A percentile compares a stretch with the other conserved stretches of the same genome.
Conservation (phyloP, 1,140 invertebrate genomes). For the Zaprionus nigranus region DNA sequence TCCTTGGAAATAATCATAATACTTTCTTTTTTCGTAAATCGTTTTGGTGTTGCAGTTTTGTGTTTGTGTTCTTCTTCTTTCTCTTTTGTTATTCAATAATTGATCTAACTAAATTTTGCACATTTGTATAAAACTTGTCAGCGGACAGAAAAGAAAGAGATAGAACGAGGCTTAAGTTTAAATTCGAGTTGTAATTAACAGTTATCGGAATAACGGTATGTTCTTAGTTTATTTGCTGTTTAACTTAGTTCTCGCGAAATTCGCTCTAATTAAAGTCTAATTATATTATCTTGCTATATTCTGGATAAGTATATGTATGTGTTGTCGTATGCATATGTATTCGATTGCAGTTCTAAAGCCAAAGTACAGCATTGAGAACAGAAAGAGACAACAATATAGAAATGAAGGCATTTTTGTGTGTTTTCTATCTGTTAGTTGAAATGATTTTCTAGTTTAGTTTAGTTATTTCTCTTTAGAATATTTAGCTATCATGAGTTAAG, state of each 20-base stretch:
- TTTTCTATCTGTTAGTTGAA: not conserved
- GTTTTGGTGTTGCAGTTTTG: conserved; percentile 7
- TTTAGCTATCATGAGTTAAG: conserved; percentile 19
- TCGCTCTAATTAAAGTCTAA: conserved; percentile 44
- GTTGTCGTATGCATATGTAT: conserved; percentile 16
- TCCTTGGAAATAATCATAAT: too few relatives aligned
- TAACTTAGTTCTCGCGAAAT: conserved; percentile 7
- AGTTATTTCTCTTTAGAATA: conserved; percentile 9
- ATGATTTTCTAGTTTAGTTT: not conserved
- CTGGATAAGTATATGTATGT: conserved; percentile 16
- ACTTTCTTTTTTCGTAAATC: not conserved
- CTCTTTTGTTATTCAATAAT: conserved; percentile 25
- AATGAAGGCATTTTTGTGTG: conserved; percentile 39
- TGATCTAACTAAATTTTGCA: conserved; percentile 48
- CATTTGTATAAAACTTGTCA: conserved; percentile 25
- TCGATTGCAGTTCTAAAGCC: conserved; percentile 28
- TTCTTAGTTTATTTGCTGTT: not conserved
- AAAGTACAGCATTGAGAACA: conserved; percentile 41
- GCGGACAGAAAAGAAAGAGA: conserved; percentile 23
- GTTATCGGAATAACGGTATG: conserved; percentile 4
- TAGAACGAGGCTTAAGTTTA: not conserved
- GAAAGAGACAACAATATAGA: conserved; percentile 15
- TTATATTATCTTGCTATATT: conserved; percentile 30
- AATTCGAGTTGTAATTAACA: conserved; percentile 6
- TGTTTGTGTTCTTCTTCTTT: not conserved